Evolutionary conservation across 2,113 vertebrate genomes (phyloP).

Genomic region (Microtus oregoni): DNA sequence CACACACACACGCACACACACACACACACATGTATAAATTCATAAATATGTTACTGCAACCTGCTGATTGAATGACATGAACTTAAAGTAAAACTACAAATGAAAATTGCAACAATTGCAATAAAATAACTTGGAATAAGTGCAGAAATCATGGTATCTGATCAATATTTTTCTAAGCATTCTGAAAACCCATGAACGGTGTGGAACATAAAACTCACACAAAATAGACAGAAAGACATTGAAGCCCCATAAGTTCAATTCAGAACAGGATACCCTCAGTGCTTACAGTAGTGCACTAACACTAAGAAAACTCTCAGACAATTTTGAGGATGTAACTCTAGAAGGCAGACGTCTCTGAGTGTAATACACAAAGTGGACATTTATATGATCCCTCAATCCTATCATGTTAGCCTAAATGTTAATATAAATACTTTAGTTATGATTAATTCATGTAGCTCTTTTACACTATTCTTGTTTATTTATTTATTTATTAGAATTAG

Average conservation of each 20-base stretch:
- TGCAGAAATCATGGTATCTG: background rate
- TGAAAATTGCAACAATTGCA: background rate
- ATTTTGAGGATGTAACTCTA: background rate
- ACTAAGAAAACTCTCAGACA: background rate
- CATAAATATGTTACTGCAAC: background rate
- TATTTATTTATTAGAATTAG: background rate
- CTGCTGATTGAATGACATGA: background rate
- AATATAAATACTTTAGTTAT: background rate
- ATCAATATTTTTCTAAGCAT: background rate
- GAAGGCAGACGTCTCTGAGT: accelerated
- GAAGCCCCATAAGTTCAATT: accelerated
- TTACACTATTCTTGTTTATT: background rate
- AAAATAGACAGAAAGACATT: background rate
- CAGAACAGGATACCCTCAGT: background rate
- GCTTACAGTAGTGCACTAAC: background rate
- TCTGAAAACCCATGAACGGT: background rate
- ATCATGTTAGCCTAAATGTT: background rate
- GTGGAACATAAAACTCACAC: background rate
- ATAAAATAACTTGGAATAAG: background rate
- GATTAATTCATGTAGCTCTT: background rate
- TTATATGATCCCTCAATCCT: background rate
- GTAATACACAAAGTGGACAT: background rate
- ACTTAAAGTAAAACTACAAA: background rate
- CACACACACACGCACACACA: background rate
- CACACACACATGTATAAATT: background rate